Evolutionary conservation across 2,888 invertebrate genomes (phyloP), one percentile per base, ranked within the genome.

Genomic region (Drosophila meridiana): DNA sequence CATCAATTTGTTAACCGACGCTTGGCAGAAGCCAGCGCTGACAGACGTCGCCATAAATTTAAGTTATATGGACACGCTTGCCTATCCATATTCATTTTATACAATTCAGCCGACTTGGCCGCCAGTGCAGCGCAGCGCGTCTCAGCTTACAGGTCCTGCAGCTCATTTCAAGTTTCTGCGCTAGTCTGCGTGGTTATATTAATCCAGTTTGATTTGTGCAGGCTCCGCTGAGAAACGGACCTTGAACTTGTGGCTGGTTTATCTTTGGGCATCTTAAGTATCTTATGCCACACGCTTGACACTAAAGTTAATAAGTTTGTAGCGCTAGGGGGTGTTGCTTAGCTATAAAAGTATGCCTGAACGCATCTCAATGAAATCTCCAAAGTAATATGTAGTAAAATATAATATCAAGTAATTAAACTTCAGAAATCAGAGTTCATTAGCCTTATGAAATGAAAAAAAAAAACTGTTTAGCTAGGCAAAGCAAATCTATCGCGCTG

Each of bases 221-320:
- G 36, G 28, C 13, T 38, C 30, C 13, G 32, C 30, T 34, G 59
- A 13, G 40, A 3, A 28, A n/a, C 9, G 73, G 78, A 71, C 83
- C 84, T 86, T 86, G 74, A 88, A 78, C 87, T 80, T 78, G 75
- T 56, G 55, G 68, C 57, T 65, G 66, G 30, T 6, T 9, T 59
- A 70, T 57, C 53, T 45, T 38, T 64, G 47, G 28, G n/a, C 32
- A 71, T 77, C 60, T 75, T 48, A 26, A 57, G 47, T 42, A 53
- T 58, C 70, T 63, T 65, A 48, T 60, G 81, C 40, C 63, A 61
- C 13, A 38, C 28, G 63, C 67, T 64, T 42, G 63, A 65, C 63
- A 64, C 64, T 59, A 34, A 72, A 77, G 32, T 72, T 72, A 76
- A 77, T 72, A 76, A 61, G 72, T 58, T 67, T 61, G 43, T 8